Evolutionary conservation across 2,113 vertebrate genomes (phyloP).

Genomic region (Odocoileus virginianus): DNA sequence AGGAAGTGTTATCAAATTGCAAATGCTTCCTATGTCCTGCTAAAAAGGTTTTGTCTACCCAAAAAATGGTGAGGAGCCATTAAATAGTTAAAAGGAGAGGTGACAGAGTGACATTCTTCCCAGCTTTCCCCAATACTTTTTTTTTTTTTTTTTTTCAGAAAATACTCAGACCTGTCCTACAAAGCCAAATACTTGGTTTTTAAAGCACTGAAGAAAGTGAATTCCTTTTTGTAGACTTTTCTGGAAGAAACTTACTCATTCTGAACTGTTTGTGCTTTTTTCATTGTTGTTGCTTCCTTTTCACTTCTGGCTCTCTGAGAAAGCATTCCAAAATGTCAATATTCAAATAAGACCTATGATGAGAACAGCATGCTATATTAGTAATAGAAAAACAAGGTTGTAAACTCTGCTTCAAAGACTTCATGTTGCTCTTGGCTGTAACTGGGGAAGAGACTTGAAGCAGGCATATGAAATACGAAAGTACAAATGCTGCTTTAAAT

Average conservation of each 20-base stretch:
- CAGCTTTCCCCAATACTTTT: neutral
- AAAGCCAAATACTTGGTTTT: neutral
- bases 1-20: neutral
- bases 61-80: neutral
- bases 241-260: constrained; percentile 2
- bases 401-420: constrained; percentile 43
- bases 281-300: constrained; percentile 37
- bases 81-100: neutral
- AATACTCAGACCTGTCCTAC: neutral
- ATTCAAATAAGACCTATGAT: constrained; percentile 42
- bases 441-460: neutral
- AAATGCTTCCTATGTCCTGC: neutral
- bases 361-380: constrained; percentile 51
- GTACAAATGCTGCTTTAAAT: neutral
- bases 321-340: constrained; percentile 47
- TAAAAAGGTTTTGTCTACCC: neutral
- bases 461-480: neutral
- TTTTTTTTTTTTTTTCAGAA: neutral
- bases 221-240: constrained; percentile 3
- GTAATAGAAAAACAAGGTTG: constrained; percentile 55
- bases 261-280: constrained; percentile 47
- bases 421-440: constrained; percentile 41
- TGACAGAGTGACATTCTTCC: neutral
- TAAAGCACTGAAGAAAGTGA: neutral
- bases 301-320: constrained; percentile 17